Evolutionary conservation across 2,888 invertebrate species (phyloP), one percentile per base, ranked within the genome.

Genomic region (Eupithecia subumbrata): DNA sequence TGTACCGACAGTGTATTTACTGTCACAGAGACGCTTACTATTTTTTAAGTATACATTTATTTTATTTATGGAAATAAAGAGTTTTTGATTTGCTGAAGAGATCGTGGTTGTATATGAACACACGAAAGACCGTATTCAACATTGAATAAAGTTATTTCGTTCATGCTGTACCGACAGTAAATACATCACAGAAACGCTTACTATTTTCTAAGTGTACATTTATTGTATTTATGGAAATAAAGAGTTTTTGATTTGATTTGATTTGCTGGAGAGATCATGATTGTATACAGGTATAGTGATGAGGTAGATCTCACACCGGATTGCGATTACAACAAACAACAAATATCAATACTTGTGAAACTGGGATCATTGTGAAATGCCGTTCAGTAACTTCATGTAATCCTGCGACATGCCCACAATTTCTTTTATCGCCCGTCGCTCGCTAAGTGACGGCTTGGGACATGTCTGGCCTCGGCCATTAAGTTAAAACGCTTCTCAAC

Each of bases 401-500:
- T 72, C 70, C 77, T 72, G 78, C 78, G 78, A 75, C 79, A 78
- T 74, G 75, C 79, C 77, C 74, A 83, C 82, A 80, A 83, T 84
- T 85, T 85, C 82, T 86, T 87, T 84, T 83, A 84, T 83, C 79
- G 81, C 81, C 78, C 81, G 78, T 80, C 81, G 76, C 76, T 83
- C 76, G 80, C 85, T 89, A 88, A 89, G 88, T 89, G 89, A 88
- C 87, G 84, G 79, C 87, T 72, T 82, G 87, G 87, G 88, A 85
- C 83, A 81, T 82, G 83, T 83, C 82, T 83, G 83, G 84, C 83
- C 82, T 81, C 79, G 80, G 83, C 86, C 87, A 88, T 90, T 89
- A 88, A 86, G 86, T 88, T 87, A 86, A 87, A 90, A 86, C 84
- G 87, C 84, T 87, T 85, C 84, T 85, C 85, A 82, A 83, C 86